Evolutionary conservation across 35 echinoderm and acorn worm genomes (phyloP).

Genomic region (Ophiothrix spiculata): DNA sequence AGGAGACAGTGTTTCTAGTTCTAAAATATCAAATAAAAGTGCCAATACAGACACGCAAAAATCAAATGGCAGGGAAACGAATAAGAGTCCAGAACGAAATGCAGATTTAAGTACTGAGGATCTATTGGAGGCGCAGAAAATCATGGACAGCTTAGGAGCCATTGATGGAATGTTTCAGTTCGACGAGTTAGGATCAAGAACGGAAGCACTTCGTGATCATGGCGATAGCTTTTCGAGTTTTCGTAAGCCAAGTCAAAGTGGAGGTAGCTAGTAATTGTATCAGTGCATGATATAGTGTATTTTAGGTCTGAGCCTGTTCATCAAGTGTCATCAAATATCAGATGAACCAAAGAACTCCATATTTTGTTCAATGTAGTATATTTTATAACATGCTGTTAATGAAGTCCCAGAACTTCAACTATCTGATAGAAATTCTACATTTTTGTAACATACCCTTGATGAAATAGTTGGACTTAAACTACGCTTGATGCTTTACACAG

Average conservation of each 20-base stretch:
- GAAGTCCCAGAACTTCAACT: too few species aligned
- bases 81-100: neutral
- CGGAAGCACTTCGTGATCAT: slow-evolving; percentile 55
- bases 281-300: too few species aligned
- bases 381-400: too few species aligned
- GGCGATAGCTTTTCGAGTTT: slow-evolving; percentile 67
- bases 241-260: slow-evolving; percentile 25
- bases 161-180: slow-evolving; percentile 48
- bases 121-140: neutral
- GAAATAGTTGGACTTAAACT: too few species aligned
- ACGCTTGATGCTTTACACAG: too few species aligned
- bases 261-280: neutral
- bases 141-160: neutral
- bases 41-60: neutral
- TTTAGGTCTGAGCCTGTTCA: too few species aligned
- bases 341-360: too few species aligned
- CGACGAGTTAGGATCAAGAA: slow-evolving; percentile 58
- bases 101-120: neutral
- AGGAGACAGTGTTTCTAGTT: too few species aligned
- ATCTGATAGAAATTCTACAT: too few species aligned
- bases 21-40: neutral
- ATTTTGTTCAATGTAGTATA: too few species aligned
- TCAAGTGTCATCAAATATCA: too few species aligned
- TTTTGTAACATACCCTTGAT: too few species aligned
- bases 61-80: neutral